Evolutionary conservation across 1,140 invertebrate genomes (phyloP).

Genomic region (Hycleus phaleratus): DNA sequence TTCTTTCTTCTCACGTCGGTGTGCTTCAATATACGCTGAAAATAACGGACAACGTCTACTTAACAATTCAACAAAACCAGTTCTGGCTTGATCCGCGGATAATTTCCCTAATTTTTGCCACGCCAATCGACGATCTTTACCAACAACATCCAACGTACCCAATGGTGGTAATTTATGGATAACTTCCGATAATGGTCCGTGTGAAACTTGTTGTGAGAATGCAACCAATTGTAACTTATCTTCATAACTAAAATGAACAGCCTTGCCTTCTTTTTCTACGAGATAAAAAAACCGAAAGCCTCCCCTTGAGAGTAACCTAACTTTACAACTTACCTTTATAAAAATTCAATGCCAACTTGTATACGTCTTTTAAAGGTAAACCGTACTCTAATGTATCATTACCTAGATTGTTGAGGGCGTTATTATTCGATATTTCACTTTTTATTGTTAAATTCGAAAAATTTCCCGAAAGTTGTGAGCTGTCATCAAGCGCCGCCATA

Average conservation of each 20-base stretch:
- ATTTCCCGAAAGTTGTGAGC: constrained; percentile 24
- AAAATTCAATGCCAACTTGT: constrained; percentile 75
- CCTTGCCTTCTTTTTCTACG: constrained; percentile 95
- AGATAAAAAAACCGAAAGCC: constrained; percentile 26
- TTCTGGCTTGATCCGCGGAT: constrained; percentile 78
- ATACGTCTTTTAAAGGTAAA: constrained; percentile 69
- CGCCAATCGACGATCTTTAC: constrained; percentile 81
- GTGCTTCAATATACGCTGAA: constrained; percentile 84
- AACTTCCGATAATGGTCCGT: constrained; percentile 71
- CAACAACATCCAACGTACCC: constrained; percentile 92
- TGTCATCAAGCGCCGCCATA: constrained; percentile 29
- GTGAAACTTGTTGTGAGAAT: constrained; percentile 81
- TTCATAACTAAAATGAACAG: constrained; percentile 87
- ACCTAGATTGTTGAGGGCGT: not conserved
- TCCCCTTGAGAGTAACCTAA: not conserved
- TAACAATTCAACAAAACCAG: constrained; percentile 81
- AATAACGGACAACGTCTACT: constrained; percentile 84
- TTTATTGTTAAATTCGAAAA: constrained; percentile 23
- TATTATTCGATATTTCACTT: constrained; percentile 3
- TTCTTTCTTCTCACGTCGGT: constrained; percentile 68
- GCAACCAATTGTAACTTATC: constrained; percentile 88
- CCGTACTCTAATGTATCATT: constrained; percentile 39
- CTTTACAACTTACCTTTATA: constrained; percentile 67
- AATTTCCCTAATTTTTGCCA: constrained; percentile 90
- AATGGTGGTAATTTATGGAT: constrained; percentile 68